Evolutionary conservation across 2,888 invertebrate species (phyloP), one percentile per base, ranked within the genome.

Genomic region (Silvanus unidentatus): DNA sequence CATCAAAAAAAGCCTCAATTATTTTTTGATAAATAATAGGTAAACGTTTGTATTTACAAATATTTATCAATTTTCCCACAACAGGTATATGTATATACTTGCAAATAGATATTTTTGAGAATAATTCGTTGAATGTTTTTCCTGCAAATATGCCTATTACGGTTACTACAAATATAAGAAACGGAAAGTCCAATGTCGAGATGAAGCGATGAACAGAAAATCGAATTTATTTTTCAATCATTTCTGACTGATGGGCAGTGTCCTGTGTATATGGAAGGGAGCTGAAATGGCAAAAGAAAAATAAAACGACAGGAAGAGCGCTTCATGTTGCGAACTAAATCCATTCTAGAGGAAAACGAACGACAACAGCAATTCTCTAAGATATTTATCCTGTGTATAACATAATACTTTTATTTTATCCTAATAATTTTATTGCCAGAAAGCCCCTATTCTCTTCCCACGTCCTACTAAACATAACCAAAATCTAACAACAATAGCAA

Each of bases 171-270:
- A 50, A 55, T 54, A 50, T 52, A 47, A 47, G 48, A 52, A 53
- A 46, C 52, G 53, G 49, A 57, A 52, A 55, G 52, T 56, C 50
- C 51, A 45, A 42, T 39, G 53, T 55, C 52, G 55, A 50, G 56
- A 58, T 57, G 62, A 67, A 65, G 69, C 67, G 68, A 69, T 68
- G 68, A 65, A 62, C 61, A 62, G 66, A 68, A 70, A 72, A 72
- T 72, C 61, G 65, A 71, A 71, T 72, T 71, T 72, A 71, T 71
- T 71, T 72, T 71, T 70, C 72, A 72, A 72, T 72, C 72, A 71
- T 72, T 69, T 70, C 69, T 66, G 69, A 69, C 70, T 71, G 70
- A 71, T 70, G 70, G 71, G 65, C 70, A 67, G 65, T 65, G 68
- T 68, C 66, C 66, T 60, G 54, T 54, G 50, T 50, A 39, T 29